Evolutionary conservation across 2,113 vertebrate genomes (phyloP).

Genomic region (Corydoras sp.): DNA sequence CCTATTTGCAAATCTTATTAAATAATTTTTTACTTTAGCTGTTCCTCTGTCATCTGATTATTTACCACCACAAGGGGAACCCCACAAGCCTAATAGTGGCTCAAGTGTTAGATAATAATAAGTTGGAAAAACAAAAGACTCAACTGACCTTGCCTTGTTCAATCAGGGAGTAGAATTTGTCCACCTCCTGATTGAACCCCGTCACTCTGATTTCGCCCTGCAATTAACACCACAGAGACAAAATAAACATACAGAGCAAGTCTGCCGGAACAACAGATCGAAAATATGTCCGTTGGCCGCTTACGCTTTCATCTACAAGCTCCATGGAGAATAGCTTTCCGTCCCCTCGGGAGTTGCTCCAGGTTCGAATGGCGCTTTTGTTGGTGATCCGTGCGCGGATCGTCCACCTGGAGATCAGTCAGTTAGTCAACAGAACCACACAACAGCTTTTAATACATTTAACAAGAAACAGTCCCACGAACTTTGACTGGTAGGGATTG

Average conservation of each 20-base stretch:
- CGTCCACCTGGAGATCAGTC: conserved; percentile 77
- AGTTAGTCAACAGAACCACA: not conserved
- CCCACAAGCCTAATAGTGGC: too few species aligned
- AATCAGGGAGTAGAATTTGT: conserved; percentile 86
- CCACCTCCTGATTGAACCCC: conserved; percentile 91
- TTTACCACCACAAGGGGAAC: too few species aligned
- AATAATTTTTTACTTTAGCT: too few species aligned
- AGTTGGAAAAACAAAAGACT: too few species aligned
- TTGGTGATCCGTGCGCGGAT: conserved; percentile 91
- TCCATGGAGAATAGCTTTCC: conserved; percentile 95
- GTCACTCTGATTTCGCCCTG: conserved; percentile 95
- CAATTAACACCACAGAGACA: conserved; percentile 25
- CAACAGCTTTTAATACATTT: not conserved
- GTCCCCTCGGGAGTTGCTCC: conserved; percentile 95
- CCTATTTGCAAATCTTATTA: too few species aligned
- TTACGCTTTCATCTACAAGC: conserved; percentile 92
- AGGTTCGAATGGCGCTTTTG: conserved; percentile 85
- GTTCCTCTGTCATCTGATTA: too few species aligned
- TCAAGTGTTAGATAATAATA: too few species aligned
- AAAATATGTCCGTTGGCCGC: conserved; percentile 41
- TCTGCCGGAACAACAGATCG: not conserved
- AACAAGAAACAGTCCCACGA: conserved; percentile 51
- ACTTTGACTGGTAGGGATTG: conserved; percentile 97
- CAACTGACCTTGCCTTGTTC: conserved; percentile 86
- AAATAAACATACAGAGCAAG: not conserved